Evolutionary conservation across 2,113 vertebrate genomes (phyloP), one percentile per base, ranked within the genome.

Genomic region (Dunckerocampus dactyliophorus): DNA sequence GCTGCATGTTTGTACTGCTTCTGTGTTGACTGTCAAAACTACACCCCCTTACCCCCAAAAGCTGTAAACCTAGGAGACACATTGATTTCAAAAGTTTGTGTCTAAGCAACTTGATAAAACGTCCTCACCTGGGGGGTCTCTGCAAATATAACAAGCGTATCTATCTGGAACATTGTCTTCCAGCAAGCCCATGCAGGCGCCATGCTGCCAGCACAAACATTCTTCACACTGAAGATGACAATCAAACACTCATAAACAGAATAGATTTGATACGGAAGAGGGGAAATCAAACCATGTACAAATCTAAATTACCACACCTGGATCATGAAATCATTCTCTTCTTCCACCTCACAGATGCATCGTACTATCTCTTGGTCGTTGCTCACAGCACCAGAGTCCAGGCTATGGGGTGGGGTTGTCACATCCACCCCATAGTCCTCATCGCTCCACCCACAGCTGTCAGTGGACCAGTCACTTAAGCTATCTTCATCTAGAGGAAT

Each of bases 251-350:
- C 46, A 34, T 8, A 5, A 34, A 7, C 4, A 5, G 31, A 34
- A 7, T 5, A 8, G 31, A 34, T 8, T 34, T 28, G 3, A 28
- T 28, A 5, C 5, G 24, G 3, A 28, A 28, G 24, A 28, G 24
- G 13, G 20, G 9, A 43, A 50, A 34, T 2, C 19, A 54, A 56
- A 20, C 39, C n/a, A 16, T 47, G 9, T 8, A 21, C 3, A n/a
- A 15, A 24, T 1, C 1, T 13, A 10, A 47, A 47, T 12, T 24
- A 13, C 9, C 16, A 1, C 86, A 97, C 96, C 93, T 98, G 96
- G 85, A 98, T 96, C 96, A 98, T 98, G 84, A 98, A 98, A 83
- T 98, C 95, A 81, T 97, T 98, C 87, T 98, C 96, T 64, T 98
- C 96, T 73, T 96, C 94, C 48, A 95, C 91, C 84, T 96, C 95